These are phyloP conservation scores for Pogonocherus hispidulus DNA, from an alignment of 2,888 invertebrate genomes.

Conservation along the genomic window DNA sequence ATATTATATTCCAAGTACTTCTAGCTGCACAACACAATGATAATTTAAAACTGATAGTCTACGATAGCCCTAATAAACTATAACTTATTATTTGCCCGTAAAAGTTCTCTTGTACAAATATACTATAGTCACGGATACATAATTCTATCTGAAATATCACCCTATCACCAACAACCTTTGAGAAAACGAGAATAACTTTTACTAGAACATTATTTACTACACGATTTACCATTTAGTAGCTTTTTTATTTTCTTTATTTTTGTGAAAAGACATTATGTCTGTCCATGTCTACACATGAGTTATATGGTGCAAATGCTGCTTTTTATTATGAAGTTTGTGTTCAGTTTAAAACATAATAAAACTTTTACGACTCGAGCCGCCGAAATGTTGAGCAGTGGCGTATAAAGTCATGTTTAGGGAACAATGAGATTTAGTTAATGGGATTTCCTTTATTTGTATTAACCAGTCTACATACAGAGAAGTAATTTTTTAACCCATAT, in stretches of 20 bases:
- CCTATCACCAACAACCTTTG: background rate
- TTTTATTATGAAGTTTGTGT: conserved; percentile 15
- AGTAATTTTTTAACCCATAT: too few species aligned
- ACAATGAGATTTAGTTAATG: too few species aligned
- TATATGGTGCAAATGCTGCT: conserved; percentile 9
- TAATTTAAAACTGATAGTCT: too few species aligned
- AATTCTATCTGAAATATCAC: background rate
- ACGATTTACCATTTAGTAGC: conserved; percentile 11
- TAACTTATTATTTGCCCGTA: too few species aligned
- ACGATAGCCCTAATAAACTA: too few species aligned
- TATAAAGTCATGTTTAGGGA: too few species aligned
- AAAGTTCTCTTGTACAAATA: background rate
- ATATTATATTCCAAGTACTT: too few species aligned
- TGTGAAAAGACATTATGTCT: conserved; percentile 10
- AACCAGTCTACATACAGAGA: too few species aligned
- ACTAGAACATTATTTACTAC: conserved; percentile 9
- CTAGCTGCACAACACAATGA: too few species aligned
- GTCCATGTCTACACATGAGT: conserved; percentile 4
- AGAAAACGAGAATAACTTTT: background rate
- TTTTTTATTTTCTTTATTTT: background rate
- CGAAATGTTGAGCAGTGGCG: conserved; percentile 1
- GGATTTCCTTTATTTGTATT: too few species aligned
- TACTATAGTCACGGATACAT: background rate
- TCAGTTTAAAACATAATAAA: conserved; percentile 15
- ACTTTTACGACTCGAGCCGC: background rate